A percentile compares a stretch with the other conserved stretches of the same genome.
Conservation (phyloP, 2,797 vertebrate species). For the Oreochromis mossambicus region DNA sequence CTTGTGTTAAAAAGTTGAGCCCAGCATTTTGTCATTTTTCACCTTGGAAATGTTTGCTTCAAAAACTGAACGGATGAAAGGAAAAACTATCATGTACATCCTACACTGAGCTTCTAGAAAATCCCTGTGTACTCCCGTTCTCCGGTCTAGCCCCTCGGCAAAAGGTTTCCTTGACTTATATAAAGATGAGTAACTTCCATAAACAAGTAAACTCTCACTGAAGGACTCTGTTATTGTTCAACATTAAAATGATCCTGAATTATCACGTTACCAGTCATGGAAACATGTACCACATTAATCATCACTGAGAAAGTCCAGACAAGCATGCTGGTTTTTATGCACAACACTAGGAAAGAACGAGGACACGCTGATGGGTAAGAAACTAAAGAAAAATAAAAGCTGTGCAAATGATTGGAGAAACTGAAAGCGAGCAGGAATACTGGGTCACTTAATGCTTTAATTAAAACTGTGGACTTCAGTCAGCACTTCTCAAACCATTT, state of each 20-base stretch:
- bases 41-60: constrained; percentile 35
- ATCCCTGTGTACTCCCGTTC: background rate
- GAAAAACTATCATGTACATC: background rate
- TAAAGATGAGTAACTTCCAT: background rate
- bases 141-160: background rate
- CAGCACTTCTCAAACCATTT: background rate
- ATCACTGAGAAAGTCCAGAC: background rate
- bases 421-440: background rate
- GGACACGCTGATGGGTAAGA: background rate
- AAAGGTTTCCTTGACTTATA: background rate
- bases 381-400: background rate
- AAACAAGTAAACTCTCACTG: background rate
- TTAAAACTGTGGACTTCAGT: background rate
- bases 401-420: background rate
- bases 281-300: background rate
- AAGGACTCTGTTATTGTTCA: background rate
- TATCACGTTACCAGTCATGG: background rate
- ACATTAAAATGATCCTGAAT: background rate
- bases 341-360: background rate
- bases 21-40: constrained; percentile 29
- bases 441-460: background rate
- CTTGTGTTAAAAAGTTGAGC: constrained; percentile 45
- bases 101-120: background rate
- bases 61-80: background rate
- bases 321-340: background rate